These are phyloP conservation scores for Heliconius hewitsoni DNA, from an alignment of 1,140 invertebrate genomes.

Conservation along the genomic window DNA sequence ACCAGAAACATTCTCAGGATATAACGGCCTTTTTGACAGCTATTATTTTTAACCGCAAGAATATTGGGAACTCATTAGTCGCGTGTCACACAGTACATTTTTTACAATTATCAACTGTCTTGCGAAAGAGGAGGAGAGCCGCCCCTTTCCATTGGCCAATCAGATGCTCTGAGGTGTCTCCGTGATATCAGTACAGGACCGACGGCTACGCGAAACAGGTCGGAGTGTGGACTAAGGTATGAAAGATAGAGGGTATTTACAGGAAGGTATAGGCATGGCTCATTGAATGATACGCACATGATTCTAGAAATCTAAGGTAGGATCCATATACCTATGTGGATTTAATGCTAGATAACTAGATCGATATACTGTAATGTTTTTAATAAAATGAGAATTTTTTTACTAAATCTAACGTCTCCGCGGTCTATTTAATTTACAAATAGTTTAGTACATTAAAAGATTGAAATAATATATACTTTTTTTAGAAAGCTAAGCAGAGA, in stretches of 20 bases:
- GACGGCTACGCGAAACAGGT: slow-evolving; percentile 32
- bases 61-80: slow-evolving; percentile 5
- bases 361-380: too few species aligned
- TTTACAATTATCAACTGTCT: slow-evolving; percentile 30
- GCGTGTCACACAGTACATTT: slow-evolving; percentile 24
- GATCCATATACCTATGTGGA: too few species aligned
- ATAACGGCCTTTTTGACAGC: neutral
- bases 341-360: too few species aligned
- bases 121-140: slow-evolving; percentile 53
- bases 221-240: slow-evolving; percentile 23
- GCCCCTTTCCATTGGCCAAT: slow-evolving; percentile 72
- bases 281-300: neutral
- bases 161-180: slow-evolving; percentile 52
- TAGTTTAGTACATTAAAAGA: too few species aligned
- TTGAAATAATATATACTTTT: too few species aligned
- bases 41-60: neutral
- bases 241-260: slow-evolving; percentile 22
- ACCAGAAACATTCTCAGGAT: neutral
- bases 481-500: too few species aligned
- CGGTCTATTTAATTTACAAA: too few species aligned
- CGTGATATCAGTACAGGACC: slow-evolving; percentile 43
- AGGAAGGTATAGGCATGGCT: neutral
- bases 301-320: too few species aligned
- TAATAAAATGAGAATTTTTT: too few species aligned
- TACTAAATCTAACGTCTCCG: too few species aligned